Conservation (phyloP, 1,140 invertebrate genomes). For the Stegodyphus dumicola region DNA sequence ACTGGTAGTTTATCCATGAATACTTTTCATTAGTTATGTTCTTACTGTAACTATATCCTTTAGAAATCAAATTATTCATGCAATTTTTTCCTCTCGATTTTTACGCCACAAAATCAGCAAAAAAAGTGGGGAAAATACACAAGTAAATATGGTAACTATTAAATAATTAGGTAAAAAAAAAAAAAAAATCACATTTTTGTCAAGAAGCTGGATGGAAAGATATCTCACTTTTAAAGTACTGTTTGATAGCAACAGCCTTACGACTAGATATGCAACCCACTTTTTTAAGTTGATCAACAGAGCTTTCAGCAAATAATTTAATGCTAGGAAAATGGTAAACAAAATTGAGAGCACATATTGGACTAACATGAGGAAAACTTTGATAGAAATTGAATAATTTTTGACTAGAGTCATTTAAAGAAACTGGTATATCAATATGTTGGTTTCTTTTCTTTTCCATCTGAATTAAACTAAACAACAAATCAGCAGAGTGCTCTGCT, state of each 20-base stretch:
- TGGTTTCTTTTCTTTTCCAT: constrained; percentile 18
- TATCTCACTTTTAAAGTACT: too few relatives aligned
- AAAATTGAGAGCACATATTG: constrained; percentile 44
- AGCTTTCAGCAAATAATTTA: constrained; percentile 24
- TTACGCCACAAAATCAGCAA: too few relatives aligned
- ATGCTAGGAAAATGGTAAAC: constrained; percentile 38
- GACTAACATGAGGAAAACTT: constrained; percentile 38
- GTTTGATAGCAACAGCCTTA: constrained; percentile 2
- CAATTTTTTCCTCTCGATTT: too few relatives aligned
- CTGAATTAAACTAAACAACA: constrained; percentile 18
- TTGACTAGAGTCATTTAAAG: constrained; percentile 1
- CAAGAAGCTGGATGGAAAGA: too few relatives aligned
- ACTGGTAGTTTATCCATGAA: too few relatives aligned
- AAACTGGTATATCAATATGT: constrained; percentile 23
- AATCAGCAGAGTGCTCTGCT: neutral
- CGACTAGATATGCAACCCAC: constrained; percentile 29
- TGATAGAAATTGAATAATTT: constrained; percentile 46
- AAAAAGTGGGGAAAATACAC: too few relatives aligned
- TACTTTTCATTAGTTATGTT: too few relatives aligned
- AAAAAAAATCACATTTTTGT: too few relatives aligned
- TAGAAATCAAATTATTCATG: too few relatives aligned
- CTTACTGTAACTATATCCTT: too few relatives aligned
- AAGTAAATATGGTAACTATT: too few relatives aligned
- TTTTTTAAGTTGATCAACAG: constrained; percentile 30
- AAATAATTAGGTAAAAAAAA: too few relatives aligned